phyloP scores from a whole-genome alignment of 2,888 invertebrate genomes.

The Ashinkailepas kermadecensis region DNA sequence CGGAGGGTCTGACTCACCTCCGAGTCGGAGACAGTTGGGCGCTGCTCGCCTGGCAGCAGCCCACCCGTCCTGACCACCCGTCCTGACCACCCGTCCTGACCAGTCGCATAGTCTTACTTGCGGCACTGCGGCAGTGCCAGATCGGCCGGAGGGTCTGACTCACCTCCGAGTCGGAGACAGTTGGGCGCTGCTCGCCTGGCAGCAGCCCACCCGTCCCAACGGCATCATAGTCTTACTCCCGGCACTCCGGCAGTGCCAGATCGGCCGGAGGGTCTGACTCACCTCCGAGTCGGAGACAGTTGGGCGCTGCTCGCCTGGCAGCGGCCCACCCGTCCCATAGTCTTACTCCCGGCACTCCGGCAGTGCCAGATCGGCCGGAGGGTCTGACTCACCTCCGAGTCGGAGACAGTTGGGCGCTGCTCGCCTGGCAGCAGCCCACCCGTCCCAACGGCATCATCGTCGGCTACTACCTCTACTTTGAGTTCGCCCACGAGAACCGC shows the following conservation, averaged over 20 bases:
- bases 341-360: constrained; percentile 34
- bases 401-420: constrained; percentile 63
- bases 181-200: constrained; percentile 71
- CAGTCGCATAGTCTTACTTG: too few species aligned
- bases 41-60: constrained; percentile 70
- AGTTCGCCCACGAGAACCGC: not conserved
- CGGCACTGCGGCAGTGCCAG: constrained; percentile 63
- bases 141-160: constrained; percentile 70
- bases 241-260: constrained; percentile 63
- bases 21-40: constrained; percentile 68
- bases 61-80: constrained; percentile 53
- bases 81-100: constrained; percentile 61
- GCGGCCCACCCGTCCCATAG: constrained; percentile 60
- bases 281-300: constrained; percentile 63
- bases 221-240: constrained; percentile 61
- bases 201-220: constrained; percentile 62
- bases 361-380: constrained; percentile 69
- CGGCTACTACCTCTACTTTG: constrained; percentile 63
- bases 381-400: constrained; percentile 70
- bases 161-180: constrained; percentile 65
- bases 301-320: constrained; percentile 72
- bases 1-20: constrained; percentile 67
- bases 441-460: constrained; percentile 63
- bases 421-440: constrained; percentile 69
- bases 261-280: constrained; percentile 70